Evolutionary conservation across 2,888 invertebrate species (phyloP), one percentile per base, ranked within the genome.

Genomic region (Selenia dentaria): DNA sequence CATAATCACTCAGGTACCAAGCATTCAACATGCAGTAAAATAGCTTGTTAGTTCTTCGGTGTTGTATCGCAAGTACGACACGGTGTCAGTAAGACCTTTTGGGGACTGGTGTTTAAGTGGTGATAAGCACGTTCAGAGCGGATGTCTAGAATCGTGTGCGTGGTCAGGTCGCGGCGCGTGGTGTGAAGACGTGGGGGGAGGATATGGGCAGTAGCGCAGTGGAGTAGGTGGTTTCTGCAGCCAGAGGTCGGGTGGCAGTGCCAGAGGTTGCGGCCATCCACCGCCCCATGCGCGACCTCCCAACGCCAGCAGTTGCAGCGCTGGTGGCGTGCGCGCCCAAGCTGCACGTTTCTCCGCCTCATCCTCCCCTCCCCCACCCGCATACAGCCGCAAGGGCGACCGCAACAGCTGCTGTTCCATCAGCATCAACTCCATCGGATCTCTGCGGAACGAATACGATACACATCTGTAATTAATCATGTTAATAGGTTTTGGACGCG

Each of bases 191-290:
- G 22, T 8, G 2, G 22, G 92, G n/a, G 93, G 93, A 61, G 93
- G 93, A 61, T 93, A 93, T 6, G 93, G 93, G 69, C 93, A 93
- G 73, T 90, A 90, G 64, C 93, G 92, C 8, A 93, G 86, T 0
- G 92, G 90, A 18, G 89, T 68, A 1, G 91, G 92, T 0, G 96
- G 96, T 78, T 97, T 97, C 91, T 97, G 97, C 94, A 97, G 95
- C 92, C 97, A 97, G 6, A 97, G 95, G 74, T 97, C 97, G 52
- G 97, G 97, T 62, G 97, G 96, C 37, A 96, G 89, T 20, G 96
- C 90, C 66, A 96, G 95, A 0, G 97, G 96, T 79, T 97, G 97
- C 69, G 96, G 96, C 76, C 72, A 97, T 75, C 96, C 96, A 93
- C 96, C 95, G 73, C 97, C 96, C 61, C 97, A 97, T 70, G 95